Conservation (phyloP, 2,888 invertebrate species). For the Hirtodrosophila histrioides region DNA sequence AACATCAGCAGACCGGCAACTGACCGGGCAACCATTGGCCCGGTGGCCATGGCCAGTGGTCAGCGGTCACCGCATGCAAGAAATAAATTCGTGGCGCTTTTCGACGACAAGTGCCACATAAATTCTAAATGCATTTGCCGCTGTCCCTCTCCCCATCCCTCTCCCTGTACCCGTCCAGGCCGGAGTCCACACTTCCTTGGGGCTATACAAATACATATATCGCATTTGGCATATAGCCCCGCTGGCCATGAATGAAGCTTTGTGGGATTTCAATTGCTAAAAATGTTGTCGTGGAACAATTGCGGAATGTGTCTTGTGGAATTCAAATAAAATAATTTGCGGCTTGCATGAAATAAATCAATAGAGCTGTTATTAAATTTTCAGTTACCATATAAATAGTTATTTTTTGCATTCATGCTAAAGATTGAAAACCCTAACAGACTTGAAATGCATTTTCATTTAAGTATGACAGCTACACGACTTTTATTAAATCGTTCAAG, state of each 20-base stretch:
- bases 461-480: too few relatives aligned
- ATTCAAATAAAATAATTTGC: constrained; percentile 56
- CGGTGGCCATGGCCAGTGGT: constrained; percentile 58
- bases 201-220: constrained; percentile 25
- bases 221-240: constrained; percentile 43
- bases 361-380: constrained; percentile 48
- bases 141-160: background rate
- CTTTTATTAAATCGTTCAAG: too few relatives aligned
- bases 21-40: constrained; percentile 29
- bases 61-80: constrained; percentile 71
- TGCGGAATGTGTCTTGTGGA: constrained; percentile 35
- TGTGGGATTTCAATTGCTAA: constrained; percentile 62
- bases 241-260: constrained; percentile 36
- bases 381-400: background rate
- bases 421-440: too few relatives aligned
- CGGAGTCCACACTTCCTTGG: constrained; percentile 32
- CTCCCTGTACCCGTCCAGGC: constrained; percentile 1
- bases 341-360: constrained; percentile 46
- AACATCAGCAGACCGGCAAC: constrained; percentile 22
- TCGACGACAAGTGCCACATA: constrained; percentile 78
- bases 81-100: constrained; percentile 79
- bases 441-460: too few relatives aligned
- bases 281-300: constrained; percentile 44
- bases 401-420: too few relatives aligned
- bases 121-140: constrained; percentile 77